phyloP scores from a whole-genome alignment of 2,888 invertebrate species.

The Eupithecia vulgata region DNA sequence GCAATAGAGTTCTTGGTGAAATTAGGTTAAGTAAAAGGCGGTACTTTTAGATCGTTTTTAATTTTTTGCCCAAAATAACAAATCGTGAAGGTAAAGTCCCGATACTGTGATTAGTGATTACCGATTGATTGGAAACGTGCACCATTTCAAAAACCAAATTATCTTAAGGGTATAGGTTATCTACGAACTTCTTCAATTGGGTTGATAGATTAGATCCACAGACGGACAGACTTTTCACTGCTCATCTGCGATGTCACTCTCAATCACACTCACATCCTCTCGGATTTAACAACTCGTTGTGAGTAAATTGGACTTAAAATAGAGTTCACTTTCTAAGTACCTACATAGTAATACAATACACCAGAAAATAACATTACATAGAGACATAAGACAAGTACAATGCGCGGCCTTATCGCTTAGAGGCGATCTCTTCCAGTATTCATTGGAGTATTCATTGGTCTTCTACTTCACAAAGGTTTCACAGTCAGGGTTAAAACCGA shows the following conservation, averaged over 20 bases:
- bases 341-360: no score
- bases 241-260: conserved; percentile 30
- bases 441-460: not conserved
- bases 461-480: not conserved
- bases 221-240: conserved; percentile 30
- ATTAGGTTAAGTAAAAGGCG: not conserved
- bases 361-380: no score
- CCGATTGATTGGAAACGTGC: not conserved
- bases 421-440: not conserved
- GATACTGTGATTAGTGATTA: no score
- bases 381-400: no score
- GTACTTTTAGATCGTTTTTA: not conserved
- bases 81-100: not conserved
- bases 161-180: not conserved
- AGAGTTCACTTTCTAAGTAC: not conserved
- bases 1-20: not conserved
- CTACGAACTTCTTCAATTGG: not conserved
- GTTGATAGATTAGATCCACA: not conserved
- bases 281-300: not conserved
- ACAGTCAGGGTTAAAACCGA: not conserved
- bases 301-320: not conserved
- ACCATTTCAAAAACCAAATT: not conserved
- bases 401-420: no score
- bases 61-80: not conserved
- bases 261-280: conserved; percentile 20